Evolutionary conservation across 2,888 invertebrate genomes (phyloP).

Genomic region (Lysandra bellargus): DNA sequence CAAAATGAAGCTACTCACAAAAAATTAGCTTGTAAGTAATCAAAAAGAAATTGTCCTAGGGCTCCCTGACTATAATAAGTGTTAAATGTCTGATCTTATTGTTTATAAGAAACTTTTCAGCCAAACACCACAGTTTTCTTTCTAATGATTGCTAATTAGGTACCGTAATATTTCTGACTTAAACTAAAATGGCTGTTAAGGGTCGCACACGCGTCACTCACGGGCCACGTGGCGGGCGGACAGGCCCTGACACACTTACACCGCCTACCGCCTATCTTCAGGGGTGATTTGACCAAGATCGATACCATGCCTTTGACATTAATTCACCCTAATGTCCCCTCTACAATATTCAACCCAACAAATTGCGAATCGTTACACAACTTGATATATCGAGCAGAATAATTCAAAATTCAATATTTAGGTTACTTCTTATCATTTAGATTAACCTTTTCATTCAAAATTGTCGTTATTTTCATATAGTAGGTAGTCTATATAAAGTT

Average conservation of each 20-base stretch:
- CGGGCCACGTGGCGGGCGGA: slow-evolving; percentile 63
- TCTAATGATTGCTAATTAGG: neutral
- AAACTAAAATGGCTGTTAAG: slow-evolving; percentile 56
- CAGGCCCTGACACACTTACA: slow-evolving; percentile 50
- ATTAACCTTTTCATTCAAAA: neutral
- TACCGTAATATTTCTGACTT: neutral
- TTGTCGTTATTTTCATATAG: neutral
- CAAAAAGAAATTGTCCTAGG: too few species aligned
- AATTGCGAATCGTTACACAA: slow-evolving; percentile 16
- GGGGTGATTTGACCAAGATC: slow-evolving; percentile 59
- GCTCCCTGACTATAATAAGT: too few species aligned
- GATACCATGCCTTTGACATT: slow-evolving; percentile 38
- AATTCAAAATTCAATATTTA: neutral
- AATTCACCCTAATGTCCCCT: slow-evolving; percentile 42
- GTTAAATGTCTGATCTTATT: neutral
- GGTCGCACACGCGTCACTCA: slow-evolving; percentile 63
- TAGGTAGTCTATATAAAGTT: neutral
- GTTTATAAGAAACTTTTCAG: neutral
- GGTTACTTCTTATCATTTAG: neutral
- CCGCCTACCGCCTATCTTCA: slow-evolving; percentile 44
- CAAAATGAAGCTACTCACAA: too few species aligned
- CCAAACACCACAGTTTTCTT: neutral
- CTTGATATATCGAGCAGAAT: neutral
- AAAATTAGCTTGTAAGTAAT: too few species aligned
- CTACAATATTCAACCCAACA: slow-evolving; percentile 23